These are phyloP conservation scores for Nymphicus hollandicus DNA, from an alignment of 2,113 vertebrate species.

Conservation along the genomic window DNA sequence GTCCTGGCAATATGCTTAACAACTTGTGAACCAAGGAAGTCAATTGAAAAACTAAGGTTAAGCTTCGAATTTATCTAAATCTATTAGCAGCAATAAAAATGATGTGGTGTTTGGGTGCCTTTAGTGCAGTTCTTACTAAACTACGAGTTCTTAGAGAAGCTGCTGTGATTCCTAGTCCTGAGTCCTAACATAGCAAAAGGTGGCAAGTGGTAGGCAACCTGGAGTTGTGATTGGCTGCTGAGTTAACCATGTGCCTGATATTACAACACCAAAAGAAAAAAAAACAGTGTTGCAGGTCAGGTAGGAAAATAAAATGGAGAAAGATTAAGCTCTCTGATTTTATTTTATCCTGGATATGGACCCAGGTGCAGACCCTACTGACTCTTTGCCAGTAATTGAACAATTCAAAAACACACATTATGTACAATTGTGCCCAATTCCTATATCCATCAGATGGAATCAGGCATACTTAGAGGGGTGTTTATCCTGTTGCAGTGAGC, in stretches of 20 bases:
- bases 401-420: not conserved
- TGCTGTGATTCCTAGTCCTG: not conserved
- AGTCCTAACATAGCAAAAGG: not conserved
- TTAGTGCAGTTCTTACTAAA: not conserved
- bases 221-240: not conserved
- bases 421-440: not conserved
- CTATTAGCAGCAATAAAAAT: not conserved
- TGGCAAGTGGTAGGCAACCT: not conserved
- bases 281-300: not conserved
- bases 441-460: not conserved
- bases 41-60: not conserved
- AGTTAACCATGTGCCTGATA: not conserved
- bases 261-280: not conserved
- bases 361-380: not conserved
- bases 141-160: not conserved
- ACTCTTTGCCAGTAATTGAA: not conserved
- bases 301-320: not conserved
- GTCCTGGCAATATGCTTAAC: not conserved
- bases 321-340: not conserved
- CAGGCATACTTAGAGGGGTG: not conserved
- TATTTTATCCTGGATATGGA: not conserved
- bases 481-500: not conserved
- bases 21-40: not conserved
- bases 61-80: not conserved
- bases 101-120: rapidly evolving